Conservation (phyloP, 2,797 vertebrate species). For the Lithobates pipiens region DNA sequence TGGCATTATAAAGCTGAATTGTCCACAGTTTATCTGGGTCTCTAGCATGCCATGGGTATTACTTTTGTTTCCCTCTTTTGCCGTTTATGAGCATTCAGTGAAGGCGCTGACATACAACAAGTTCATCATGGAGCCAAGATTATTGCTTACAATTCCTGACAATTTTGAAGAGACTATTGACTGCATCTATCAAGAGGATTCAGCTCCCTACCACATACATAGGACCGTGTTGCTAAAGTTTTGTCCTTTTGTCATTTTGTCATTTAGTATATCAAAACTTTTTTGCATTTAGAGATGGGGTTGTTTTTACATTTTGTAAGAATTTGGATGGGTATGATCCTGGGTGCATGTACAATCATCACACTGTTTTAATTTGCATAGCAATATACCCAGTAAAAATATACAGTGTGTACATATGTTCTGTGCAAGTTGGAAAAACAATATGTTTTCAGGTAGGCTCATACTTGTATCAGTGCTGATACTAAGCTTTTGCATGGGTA, state of each 20-base stretch:
- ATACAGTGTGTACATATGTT: too few relatives aligned
- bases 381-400: too few relatives aligned
- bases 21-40: neutral
- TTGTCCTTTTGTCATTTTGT: neutral
- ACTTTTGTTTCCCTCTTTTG: neutral
- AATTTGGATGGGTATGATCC: too few relatives aligned
- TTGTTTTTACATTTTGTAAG: too few relatives aligned
- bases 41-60: neutral
- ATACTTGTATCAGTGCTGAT: too few relatives aligned
- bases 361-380: too few relatives aligned
- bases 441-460: too few relatives aligned
- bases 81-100: neutral
- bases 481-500: too few relatives aligned
- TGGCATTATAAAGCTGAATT: slow-evolving; percentile 21
- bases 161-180: neutral
- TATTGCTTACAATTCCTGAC: neutral
- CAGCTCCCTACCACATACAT: neutral
- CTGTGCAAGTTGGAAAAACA: too few relatives aligned
- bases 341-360: too few relatives aligned
- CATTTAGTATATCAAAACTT: neutral
- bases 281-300: neutral
- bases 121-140: neutral
- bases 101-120: neutral
- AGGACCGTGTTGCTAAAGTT: neutral
- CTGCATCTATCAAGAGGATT: neutral